Base-by-base conservation (phyloP, 2,797 vertebrate genomes). In the Xenentodon cancila region DNA sequence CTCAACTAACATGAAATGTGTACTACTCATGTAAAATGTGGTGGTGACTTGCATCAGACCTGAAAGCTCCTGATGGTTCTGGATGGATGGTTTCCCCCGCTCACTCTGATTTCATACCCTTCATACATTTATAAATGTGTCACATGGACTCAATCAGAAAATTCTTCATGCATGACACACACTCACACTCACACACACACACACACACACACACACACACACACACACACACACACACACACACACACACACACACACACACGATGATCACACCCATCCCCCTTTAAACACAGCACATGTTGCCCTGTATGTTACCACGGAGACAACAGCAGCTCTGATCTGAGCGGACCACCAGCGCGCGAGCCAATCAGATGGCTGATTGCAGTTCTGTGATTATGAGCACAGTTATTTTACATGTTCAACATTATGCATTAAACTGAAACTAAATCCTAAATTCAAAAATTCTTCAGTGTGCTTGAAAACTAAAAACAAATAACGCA, bases 41-140 rank as follows among this genome's bases (percentile, higher is more conserved):
- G 16, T 17, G 37, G 40, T 22, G 21, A 5, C 19, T 40, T 9
- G 19, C 18, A 16, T 54, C 21, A 43, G 53, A 22, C 13, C 53
- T 43, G n/a, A 11, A 19, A 17, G 44, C 55, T 58, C 12, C 17
- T 19, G 43, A n/a, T 58, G 43, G 17, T 5, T 2, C 22, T 13
- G 30, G 9, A 3, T 40, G 45, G 53, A 61, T 43, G 8, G 43
- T 50, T 64, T 56, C 1, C 2, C 18, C 0, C 3, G 4, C 25
- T 1, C 51, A 11, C 42, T 49, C 22, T 1, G 0, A 50, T 69
- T 59, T 66, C 30, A 64, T 37, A 34, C 49, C 59, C 58, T 73
- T 70, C 63, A 59, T 55, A 68, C 63, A 52, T 51, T 32, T 19
- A 62, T 1, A 57, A 66, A 70, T 22, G 47, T 77, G 72, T 76